These are phyloP conservation scores for Cydia fagiglandana DNA, from an alignment of 1,140 invertebrate species.

Conservation along the genomic window DNA sequence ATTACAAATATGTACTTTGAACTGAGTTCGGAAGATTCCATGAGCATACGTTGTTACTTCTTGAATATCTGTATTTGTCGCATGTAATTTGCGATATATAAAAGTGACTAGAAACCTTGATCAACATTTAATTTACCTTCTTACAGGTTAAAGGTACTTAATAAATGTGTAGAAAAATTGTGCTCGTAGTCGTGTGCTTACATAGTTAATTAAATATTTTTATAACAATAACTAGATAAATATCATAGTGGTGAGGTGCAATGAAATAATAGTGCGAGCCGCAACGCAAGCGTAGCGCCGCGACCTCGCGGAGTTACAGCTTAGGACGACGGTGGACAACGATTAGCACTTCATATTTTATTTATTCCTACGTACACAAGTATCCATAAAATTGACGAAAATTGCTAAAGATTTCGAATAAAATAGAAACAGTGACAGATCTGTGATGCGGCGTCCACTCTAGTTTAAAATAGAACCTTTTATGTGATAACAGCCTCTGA, in stretches of 20 bases:
- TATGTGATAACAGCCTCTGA: background rate
- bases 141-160: conserved; percentile 35
- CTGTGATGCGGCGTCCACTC: conserved; percentile 24
- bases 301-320: conserved; percentile 3
- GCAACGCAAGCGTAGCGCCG: background rate
- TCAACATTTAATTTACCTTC: conserved; percentile 38
- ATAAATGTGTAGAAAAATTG: conserved; percentile 51
- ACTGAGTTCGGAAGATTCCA: conserved; percentile 50
- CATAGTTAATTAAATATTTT: conserved; percentile 41
- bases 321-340: conserved; percentile 43
- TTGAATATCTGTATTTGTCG: conserved; percentile 39
- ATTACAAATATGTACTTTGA: conserved; percentile 48
- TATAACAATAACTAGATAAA: conserved; percentile 50
- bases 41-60: conserved; percentile 43
- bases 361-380: conserved; percentile 46
- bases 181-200: conserved; percentile 54
- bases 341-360: conserved; percentile 54
- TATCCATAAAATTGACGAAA: conserved; percentile 68
- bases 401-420: conserved; percentile 66
- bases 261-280: conserved; percentile 41
- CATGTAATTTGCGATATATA: conserved; percentile 46
- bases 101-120: conserved; percentile 52
- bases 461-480: conserved; percentile 9
- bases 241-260: conserved; percentile 47
- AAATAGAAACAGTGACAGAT: conserved; percentile 43